These are phyloP conservation scores for Martes martes DNA, from an alignment of 2,113 vertebrate genomes.

Conservation along the genomic window DNA sequence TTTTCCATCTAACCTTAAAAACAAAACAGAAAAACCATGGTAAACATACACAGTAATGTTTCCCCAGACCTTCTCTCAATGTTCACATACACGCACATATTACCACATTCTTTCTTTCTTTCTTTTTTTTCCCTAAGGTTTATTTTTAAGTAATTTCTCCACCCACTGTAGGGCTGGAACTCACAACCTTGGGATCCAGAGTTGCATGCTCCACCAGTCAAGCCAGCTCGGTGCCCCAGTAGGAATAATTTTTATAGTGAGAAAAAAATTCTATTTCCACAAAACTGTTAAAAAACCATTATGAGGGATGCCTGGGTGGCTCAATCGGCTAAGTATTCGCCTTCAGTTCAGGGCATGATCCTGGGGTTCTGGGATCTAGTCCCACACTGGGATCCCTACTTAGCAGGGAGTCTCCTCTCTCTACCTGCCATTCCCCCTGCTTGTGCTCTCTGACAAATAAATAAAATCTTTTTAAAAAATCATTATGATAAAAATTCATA, in stretches of 20 bases:
- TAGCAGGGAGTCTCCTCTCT: no score
- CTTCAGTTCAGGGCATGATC: no score
- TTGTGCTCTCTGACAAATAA: no score
- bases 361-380: no score
- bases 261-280: background rate
- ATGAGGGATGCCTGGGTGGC: no score
- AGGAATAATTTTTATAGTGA: background rate
- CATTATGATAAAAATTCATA: background rate
- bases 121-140: background rate
- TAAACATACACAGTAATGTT: background rate
- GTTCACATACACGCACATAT: background rate
- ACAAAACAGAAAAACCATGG: background rate
- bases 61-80: background rate
- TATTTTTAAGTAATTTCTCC: background rate
- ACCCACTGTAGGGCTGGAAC: background rate
- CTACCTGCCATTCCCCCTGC: no score
- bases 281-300: no score
- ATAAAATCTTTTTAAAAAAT: background rate
- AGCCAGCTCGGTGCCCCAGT: background rate
- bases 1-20: no score
- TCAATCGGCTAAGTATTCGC: no score
- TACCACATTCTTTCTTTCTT: background rate
- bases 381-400: no score
- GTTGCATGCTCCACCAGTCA: background rate
- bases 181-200: background rate